Percentiles rank a stretch among this genome's conserved stretches.
Evolutionary conservation across 2,113 vertebrate genomes (phyloP).

Genomic region (Mirza zaza): DNA sequence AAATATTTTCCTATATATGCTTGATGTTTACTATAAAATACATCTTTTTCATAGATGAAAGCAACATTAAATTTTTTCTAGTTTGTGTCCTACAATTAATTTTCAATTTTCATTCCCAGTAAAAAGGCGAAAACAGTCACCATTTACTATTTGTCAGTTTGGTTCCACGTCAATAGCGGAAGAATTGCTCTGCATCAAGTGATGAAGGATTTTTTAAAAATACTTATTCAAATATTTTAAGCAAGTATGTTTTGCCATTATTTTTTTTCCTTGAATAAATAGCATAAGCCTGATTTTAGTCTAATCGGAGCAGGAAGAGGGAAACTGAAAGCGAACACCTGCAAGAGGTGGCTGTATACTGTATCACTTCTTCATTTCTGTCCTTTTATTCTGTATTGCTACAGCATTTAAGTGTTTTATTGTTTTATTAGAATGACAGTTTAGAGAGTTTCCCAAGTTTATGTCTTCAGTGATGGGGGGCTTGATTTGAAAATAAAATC

Average conservation of each 20-base stretch:
- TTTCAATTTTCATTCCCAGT: background rate
- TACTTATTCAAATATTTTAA: background rate
- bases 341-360: no score
- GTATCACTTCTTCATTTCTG: rapidly evolving
- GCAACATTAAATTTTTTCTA: background rate
- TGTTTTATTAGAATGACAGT: background rate
- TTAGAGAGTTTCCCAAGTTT: background rate
- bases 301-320: rapidly evolving
- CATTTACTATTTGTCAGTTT: background rate
- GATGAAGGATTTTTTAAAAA: background rate
- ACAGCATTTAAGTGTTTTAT: background rate
- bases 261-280: background rate
- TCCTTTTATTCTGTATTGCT: background rate
- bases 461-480: rapidly evolving
- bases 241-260: background rate
- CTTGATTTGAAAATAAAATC: background rate
- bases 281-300: background rate
- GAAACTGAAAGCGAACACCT: rapidly evolving
- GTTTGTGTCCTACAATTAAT: background rate
- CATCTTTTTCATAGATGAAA: background rate
- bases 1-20: background rate
- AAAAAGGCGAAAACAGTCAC: background rate
- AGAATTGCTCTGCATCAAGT: background rate
- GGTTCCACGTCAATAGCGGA: no score
- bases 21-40: background rate